These are phyloP conservation scores for Pleuronectes platessa DNA, from an alignment of 2,113 vertebrate genomes.

Conservation along the genomic window DNA sequence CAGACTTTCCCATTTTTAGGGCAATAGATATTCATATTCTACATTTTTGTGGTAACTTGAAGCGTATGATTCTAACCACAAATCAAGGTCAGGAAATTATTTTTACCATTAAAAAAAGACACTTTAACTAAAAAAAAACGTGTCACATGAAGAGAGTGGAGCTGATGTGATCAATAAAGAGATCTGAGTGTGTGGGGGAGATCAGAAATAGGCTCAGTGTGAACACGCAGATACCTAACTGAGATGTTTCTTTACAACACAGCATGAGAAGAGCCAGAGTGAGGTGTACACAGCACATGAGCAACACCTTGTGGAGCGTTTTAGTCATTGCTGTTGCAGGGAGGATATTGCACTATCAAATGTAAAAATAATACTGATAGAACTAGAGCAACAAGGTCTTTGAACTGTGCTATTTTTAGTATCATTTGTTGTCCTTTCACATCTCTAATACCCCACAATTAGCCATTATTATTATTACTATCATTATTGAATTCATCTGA, in stretches of 20 bases:
- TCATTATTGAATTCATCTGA: not conserved
- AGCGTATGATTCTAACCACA: not conserved
- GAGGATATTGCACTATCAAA: not conserved
- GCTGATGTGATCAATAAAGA: no score
- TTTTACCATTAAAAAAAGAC: not conserved
- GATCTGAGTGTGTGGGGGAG: not conserved
- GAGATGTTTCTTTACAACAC: slow-evolving; percentile 37
- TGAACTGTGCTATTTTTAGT: not conserved
- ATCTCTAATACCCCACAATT: not conserved
- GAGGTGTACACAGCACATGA: not conserved
- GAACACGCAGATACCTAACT: slow-evolving; percentile 27
- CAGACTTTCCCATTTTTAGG: no score
- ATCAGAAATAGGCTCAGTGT: slow-evolving; percentile 28
- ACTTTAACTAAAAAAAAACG: not conserved
- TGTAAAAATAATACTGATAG: not conserved
- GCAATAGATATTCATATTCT: no score
- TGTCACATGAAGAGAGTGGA: no score
- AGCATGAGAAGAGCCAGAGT: not conserved
- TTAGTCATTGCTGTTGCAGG: slow-evolving; percentile 11
- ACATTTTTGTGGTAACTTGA: no score
- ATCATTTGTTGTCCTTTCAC: not conserved
- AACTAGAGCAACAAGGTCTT: not conserved
- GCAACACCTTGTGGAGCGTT: slow-evolving; percentile 65
- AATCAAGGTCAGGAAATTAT: not conserved
- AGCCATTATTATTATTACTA: not conserved